Conservation (phyloP, 2,888 invertebrate species). For the Selenia dentaria region DNA sequence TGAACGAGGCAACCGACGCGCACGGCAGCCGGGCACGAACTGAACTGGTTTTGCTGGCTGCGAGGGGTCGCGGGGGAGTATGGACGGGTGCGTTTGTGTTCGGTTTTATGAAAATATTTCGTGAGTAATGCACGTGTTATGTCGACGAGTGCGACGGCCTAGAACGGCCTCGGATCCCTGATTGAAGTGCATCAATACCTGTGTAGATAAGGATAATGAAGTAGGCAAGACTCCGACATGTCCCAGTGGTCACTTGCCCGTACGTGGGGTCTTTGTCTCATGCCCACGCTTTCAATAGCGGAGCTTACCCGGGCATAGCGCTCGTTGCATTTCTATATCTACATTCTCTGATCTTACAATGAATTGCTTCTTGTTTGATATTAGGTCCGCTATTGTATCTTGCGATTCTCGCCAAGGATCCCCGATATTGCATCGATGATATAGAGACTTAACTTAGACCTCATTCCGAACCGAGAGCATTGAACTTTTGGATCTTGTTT, state of each 20-base stretch:
- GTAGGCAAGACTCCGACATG: conserved; percentile 37
- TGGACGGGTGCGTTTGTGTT: conserved; percentile 76
- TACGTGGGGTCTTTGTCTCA: conserved; percentile 60
- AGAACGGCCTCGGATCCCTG: conserved; percentile 76
- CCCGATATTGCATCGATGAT: conserved; percentile 42
- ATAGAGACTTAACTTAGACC: conserved; percentile 27
- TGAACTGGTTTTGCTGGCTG: conserved; percentile 77
- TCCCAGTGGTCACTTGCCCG: conserved; percentile 36
- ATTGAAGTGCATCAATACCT: conserved; percentile 67
- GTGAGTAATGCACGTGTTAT: conserved; percentile 85
- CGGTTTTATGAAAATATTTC: conserved; percentile 84
- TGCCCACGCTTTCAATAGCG: conserved; percentile 51
- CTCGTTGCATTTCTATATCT: conserved; percentile 61
- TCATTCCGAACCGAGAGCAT: conserved; percentile 14
- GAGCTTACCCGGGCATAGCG: conserved; percentile 51
- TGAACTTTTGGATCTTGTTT: conserved; percentile 34
- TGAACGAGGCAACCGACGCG: conserved; percentile 62
- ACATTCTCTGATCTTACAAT: conserved; percentile 61
- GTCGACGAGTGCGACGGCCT: conserved; percentile 79
- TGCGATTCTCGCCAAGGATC: too few species aligned
- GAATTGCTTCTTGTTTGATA: conserved; percentile 54
- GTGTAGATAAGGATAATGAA: conserved; percentile 62
- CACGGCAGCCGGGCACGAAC: conserved; percentile 80
- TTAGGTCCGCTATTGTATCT: conserved; percentile 37
- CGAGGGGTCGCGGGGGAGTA: conserved; percentile 54